Percentiles rank a stretch among this genome's conserved stretches.
Evolutionary conservation across 2,888 invertebrate genomes (phyloP).

Genomic region (Anticlea derivata): DNA sequence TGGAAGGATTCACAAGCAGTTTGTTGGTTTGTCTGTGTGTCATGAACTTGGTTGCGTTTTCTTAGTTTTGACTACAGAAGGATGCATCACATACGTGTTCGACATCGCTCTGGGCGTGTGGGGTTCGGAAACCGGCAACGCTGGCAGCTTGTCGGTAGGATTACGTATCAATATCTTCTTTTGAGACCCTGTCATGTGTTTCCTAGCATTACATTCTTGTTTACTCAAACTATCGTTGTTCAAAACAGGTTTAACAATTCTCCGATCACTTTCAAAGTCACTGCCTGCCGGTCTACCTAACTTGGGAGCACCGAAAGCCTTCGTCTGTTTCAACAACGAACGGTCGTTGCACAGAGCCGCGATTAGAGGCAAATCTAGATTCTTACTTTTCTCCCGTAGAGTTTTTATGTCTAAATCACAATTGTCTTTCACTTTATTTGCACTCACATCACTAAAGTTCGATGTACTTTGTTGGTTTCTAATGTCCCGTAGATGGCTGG

Average conservation of each 20-base stretch:
- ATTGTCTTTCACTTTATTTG: constrained; percentile 71
- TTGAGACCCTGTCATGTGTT: constrained; percentile 86
- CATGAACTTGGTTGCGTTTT: constrained; percentile 76
- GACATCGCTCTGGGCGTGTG: constrained; percentile 86
- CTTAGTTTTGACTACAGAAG: constrained; percentile 70
- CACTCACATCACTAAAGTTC: constrained; percentile 57
- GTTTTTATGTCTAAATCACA: constrained; percentile 90
- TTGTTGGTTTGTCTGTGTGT: constrained; percentile 46
- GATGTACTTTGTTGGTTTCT: constrained; percentile 51
- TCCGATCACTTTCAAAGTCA: constrained; percentile 77
- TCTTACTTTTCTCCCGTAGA: constrained; percentile 93
- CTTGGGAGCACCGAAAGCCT: constrained; percentile 92
- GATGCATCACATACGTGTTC: constrained; percentile 87
- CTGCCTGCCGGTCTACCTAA: constrained; percentile 68
- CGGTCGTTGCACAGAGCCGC: constrained; percentile 97
- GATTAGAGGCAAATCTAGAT: constrained; percentile 95
- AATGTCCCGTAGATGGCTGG: constrained; percentile 78
- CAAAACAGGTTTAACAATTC: constrained; percentile 70
- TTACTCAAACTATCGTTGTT: constrained; percentile 73
- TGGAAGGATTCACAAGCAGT: constrained; percentile 78
- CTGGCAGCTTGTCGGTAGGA: constrained; percentile 90
- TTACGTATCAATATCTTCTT: constrained; percentile 84
- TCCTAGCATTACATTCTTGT: constrained; percentile 83
- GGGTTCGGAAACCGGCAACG: constrained; percentile 81
- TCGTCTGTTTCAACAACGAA: constrained; percentile 94